phyloP scores from a whole-genome alignment of 2,888 invertebrate species.

The Calameuta pallipes region DNA sequence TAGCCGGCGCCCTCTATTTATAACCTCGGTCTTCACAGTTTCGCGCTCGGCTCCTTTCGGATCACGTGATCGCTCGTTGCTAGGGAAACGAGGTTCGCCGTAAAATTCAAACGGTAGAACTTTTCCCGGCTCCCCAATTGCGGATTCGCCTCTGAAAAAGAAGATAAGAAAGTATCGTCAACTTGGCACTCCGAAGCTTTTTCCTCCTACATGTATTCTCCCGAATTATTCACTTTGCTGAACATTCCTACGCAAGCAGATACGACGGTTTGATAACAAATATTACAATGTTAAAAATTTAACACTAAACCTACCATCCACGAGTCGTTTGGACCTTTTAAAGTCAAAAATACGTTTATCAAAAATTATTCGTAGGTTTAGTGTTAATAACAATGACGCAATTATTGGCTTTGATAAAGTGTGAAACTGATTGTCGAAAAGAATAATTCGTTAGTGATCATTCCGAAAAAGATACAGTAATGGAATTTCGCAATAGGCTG shows the following conservation, averaged over 20 bases:
- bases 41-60: constrained; percentile 29
- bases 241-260: too few relatives aligned
- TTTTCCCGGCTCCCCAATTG: not conserved
- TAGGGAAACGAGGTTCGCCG: not conserved
- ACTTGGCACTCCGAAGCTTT: not conserved
- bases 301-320: too few relatives aligned
- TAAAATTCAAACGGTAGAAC: not conserved
- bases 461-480: not conserved
- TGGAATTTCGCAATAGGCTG: not conserved
- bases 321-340: too few relatives aligned
- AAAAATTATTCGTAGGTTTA: too few relatives aligned
- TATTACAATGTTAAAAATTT: too few relatives aligned
- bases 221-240: too few relatives aligned
- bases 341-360: too few relatives aligned
- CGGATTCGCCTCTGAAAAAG: not conserved
- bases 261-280: too few relatives aligned
- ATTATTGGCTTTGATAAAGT: too few relatives aligned
- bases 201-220: too few relatives aligned
- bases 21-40: constrained; percentile 68
- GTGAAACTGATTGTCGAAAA: not conserved
- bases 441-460: not conserved
- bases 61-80: constrained; percentile 44
- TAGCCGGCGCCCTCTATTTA: constrained; percentile 73
- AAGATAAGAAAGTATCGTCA: not conserved
- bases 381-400: too few relatives aligned